Base-by-base conservation (phyloP, 2,113 vertebrate genomes). In the Helogale parvula region DNA sequence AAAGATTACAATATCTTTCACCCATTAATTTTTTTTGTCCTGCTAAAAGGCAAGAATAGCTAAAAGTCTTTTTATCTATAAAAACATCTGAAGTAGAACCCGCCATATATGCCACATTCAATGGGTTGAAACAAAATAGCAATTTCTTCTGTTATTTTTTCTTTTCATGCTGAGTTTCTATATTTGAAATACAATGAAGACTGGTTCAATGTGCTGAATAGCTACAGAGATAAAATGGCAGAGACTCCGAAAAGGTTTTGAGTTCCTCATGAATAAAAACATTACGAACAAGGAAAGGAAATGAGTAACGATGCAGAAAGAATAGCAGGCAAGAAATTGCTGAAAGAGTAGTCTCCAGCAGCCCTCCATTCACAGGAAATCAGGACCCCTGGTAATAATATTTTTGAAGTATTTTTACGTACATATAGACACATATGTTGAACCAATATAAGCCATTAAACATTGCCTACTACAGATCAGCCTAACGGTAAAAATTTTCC, bases 11-110 rank as follows among this genome's bases (percentile, higher is more conserved):
- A 69, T 63, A 38, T 93, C 63, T 95, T 92, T 92, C 68, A 60
- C 23, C 41, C 90, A 29, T 68, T 94, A 31, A 92, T 97, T 94
- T 97, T 88, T 92, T 95, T 88, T 52, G 90, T 25, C 23, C 65
- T 81, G 57, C 21, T 97, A 77, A 85, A 90, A 97, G 72, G 47
- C 69, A 76, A 93, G 33, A 80, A 17, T 86, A 86, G 11, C 60
- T 86, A 66, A 84, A 38, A 77, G 33, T 81, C 31, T 69, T 90
- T 90, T 97, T 97, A 97, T 97, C 94, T 97, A 38, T 29, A 81
- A 90, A 96, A 96, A 90, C 93, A 97, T 92, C 89, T 96, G 88
- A 96, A 83, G 83, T 72, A 63, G 17, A 89, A 92, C 14, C 52
- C 21, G 33, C 27, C 47, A 25, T 13, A 52, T 52, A n/a, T 60